Conservation (phyloP, 2,113 vertebrate genomes). For the Pyxicephalus adspersus region DNA sequence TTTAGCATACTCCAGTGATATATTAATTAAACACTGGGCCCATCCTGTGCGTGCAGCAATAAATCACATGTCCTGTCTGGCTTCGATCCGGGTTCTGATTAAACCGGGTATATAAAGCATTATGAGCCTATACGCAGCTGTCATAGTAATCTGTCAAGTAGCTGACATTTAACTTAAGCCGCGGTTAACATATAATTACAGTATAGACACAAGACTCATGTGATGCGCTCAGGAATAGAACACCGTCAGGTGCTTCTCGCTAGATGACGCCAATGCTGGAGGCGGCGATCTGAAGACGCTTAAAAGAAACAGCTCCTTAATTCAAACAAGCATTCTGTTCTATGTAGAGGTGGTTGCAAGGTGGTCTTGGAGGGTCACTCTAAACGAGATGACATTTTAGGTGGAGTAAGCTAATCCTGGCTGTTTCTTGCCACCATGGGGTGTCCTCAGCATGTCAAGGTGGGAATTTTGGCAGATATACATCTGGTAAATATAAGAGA, state of each 20-base stretch:
- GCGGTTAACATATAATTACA: conserved; percentile 11
- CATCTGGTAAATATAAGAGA: no score
- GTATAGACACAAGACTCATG: not conserved
- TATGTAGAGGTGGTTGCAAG: no score
- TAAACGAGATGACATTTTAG: no score
- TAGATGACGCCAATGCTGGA: conserved; percentile 4
- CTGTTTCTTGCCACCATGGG: no score
- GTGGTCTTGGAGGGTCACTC: no score
- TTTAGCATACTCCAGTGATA: not conserved
- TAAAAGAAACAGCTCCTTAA: not conserved
- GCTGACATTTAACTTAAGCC: conserved; percentile 17
- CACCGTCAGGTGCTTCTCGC: conserved; percentile 14
- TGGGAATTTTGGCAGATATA: no score
- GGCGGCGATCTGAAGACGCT: not conserved
- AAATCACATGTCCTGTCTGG: not conserved
- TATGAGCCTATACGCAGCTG: not conserved
- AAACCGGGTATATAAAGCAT: not conserved
- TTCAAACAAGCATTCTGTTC: no score
- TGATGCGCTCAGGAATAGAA: conserved; percentile 45
- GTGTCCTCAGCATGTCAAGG: no score
- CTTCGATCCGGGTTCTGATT: conserved; percentile 16
- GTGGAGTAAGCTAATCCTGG: no score
- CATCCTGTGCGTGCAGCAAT: not conserved
- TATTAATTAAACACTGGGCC: not conserved
- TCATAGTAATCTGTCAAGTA: conserved; percentile 12